A percentile compares a stretch with the other conserved stretches of the same genome.
Conservation (phyloP, 1,140 invertebrate genomes). For the Drosophila grimshawi region DNA sequence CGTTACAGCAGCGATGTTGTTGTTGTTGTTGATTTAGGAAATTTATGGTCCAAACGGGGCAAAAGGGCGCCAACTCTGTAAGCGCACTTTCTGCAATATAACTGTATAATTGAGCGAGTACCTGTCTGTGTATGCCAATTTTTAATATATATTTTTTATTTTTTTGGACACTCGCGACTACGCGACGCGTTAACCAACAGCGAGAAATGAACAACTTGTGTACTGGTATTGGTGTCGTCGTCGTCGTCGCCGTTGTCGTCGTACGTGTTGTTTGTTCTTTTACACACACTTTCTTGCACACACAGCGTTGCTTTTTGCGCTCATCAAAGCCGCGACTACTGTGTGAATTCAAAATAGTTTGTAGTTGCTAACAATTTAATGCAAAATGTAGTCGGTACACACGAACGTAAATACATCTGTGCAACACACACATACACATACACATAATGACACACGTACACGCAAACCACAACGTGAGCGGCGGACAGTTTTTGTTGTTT, state of each 20-base stretch:
- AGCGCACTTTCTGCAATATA: conserved; percentile 6
- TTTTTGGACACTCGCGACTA: conserved; percentile 19
- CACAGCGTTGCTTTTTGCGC: conserved; percentile 68
- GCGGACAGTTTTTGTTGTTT: conserved; percentile 49
- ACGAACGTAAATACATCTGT: conserved; percentile 17
- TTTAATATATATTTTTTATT: not conserved
- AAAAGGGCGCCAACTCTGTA: conserved; percentile 26
- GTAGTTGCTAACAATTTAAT: conserved; percentile 10
- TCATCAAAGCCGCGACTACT: conserved; percentile 44
- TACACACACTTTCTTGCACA: conserved; percentile 69
- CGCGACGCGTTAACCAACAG: conserved; percentile 25
- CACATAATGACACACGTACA: conserved; percentile 1
- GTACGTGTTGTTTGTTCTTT: conserved; percentile 78
- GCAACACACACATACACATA: conserved; percentile 10
- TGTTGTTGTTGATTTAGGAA: conserved; percentile 29
- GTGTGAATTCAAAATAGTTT: conserved; percentile 22
- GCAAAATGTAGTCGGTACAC: conserved; percentile 32
- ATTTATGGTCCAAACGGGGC: not conserved
- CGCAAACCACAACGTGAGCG: conserved; percentile 18
- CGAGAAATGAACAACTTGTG: conserved; percentile 57
- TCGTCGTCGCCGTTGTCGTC: conserved; percentile 57
- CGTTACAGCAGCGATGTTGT: conserved; percentile 44
- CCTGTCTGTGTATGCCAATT: conserved; percentile 18
- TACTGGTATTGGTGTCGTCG: conserved; percentile 41
- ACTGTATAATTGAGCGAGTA: conserved; percentile 13